A percentile compares a stretch with the other conserved stretches of the same genome.
Evolutionary conservation across 2,888 invertebrate species (phyloP).

Genomic region (Caenorhabditis sinica): DNA sequence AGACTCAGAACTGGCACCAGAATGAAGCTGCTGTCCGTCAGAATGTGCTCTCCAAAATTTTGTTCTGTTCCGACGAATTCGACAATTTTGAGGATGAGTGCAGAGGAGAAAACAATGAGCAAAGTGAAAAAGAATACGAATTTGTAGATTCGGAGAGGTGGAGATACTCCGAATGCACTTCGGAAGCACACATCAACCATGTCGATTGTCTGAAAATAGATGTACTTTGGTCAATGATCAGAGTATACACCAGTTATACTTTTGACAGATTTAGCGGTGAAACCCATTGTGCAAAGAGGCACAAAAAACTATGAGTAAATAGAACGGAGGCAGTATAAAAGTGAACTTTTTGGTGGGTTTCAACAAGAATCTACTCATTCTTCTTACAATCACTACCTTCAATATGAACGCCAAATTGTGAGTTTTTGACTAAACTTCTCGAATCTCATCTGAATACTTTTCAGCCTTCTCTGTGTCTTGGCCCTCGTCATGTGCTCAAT

Average conservation of each 20-base stretch:
- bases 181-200: conserved; percentile 78
- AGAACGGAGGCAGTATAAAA: conserved; percentile 40
- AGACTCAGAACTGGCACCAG: conserved; percentile 79
- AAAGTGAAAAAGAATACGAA: conserved; percentile 71
- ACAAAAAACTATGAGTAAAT: conserved; percentile 37
- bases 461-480: conserved; percentile 55
- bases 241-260: conserved; percentile 18
- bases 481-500: conserved; percentile 58
- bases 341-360: neutral
- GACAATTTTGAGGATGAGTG: conserved; percentile 71
- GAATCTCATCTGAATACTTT: conserved; percentile 1
- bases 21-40: conserved; percentile 70
- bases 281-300: conserved; percentile 19
- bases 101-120: conserved; percentile 67
- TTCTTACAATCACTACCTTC: conserved; percentile 26
- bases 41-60: conserved; percentile 55
- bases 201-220: conserved; percentile 69
- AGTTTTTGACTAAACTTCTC: neutral
- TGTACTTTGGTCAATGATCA: conserved; percentile 24
- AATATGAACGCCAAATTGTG: conserved; percentile 57
- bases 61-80: conserved; percentile 72
- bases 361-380: conserved; percentile 42
- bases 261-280: conserved; percentile 30
- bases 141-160: conserved; percentile 74
- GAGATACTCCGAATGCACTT: conserved; percentile 78